A percentile compares a stretch with the other conserved stretches of the same genome.
Conservation (phyloP, 2,888 invertebrate genomes). For the Seira ritae region DNA sequence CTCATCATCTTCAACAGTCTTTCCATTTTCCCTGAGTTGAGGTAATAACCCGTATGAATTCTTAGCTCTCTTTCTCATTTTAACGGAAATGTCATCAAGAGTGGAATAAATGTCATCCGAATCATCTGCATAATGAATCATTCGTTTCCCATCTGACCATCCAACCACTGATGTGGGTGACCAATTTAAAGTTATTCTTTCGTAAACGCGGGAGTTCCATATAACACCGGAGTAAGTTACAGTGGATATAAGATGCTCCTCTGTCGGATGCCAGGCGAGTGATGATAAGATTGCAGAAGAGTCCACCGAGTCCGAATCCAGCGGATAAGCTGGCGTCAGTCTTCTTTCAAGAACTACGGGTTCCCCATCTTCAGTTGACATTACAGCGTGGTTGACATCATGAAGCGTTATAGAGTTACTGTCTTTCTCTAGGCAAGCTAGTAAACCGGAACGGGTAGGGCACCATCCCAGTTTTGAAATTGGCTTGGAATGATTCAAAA, state of each 20-base stretch:
- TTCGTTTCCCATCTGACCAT: constrained; percentile 85
- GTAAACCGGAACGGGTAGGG: constrained; percentile 84
- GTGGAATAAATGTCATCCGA: constrained; percentile 78
- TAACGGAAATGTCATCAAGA: constrained; percentile 83
- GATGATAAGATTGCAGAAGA: constrained; percentile 79
- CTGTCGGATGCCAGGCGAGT: constrained; percentile 91
- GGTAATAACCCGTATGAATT: constrained; percentile 87
- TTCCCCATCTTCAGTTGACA: constrained; percentile 83
- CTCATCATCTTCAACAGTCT: constrained; percentile 82
- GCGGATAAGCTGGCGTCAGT: constrained; percentile 73
- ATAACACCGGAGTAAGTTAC: constrained; percentile 76
- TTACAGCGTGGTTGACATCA: constrained; percentile 86
- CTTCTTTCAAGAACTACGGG: constrained; percentile 85
- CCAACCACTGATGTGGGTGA: constrained; percentile 84
- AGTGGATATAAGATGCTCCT: constrained; percentile 84
- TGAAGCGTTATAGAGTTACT: constrained; percentile 86
- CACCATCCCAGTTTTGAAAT: constrained; percentile 90
- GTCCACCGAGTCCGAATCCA: constrained; percentile 73
- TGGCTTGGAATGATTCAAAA: constrained; percentile 83
- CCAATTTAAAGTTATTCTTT: constrained; percentile 89
- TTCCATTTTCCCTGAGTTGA: constrained; percentile 85
- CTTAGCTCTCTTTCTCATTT: constrained; percentile 84
- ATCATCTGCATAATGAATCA: constrained; percentile 80
- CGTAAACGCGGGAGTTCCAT: constrained; percentile 86
- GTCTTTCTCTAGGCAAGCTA: constrained; percentile 89